These are phyloP conservation scores for Agrochola lychnidis DNA, from an alignment of 2,888 invertebrate species.

Conservation along the genomic window DNA sequence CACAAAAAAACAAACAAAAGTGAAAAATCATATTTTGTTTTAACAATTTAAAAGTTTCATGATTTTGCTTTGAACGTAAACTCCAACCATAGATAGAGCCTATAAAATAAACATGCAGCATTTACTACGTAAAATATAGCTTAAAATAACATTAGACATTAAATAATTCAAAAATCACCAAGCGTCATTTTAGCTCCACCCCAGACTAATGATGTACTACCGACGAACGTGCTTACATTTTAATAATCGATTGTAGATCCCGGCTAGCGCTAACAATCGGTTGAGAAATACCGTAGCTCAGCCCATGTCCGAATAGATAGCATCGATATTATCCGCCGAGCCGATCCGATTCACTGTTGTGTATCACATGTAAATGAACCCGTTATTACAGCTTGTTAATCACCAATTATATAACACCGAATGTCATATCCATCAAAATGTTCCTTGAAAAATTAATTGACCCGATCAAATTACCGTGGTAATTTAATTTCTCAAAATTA, in stretches of 20 bases:
- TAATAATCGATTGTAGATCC: slow-evolving; percentile 84
- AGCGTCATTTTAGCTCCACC: slow-evolving; percentile 75
- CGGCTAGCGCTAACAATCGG: slow-evolving; percentile 75
- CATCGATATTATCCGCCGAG: slow-evolving; percentile 68
- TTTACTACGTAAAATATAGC: not conserved
- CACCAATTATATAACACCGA: slow-evolving; percentile 40
- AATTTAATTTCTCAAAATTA: slow-evolving; percentile 47
- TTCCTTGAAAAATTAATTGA: slow-evolving; percentile 37
- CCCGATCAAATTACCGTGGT: slow-evolving; percentile 25
- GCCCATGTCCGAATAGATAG: slow-evolving; percentile 71
- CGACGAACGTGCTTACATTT: slow-evolving; percentile 82
- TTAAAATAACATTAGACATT: not conserved
- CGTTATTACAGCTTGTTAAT: slow-evolving; percentile 39
- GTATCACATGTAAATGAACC: slow-evolving; percentile 54
- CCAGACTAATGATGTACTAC: slow-evolving; percentile 80
- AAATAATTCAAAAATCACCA: not conserved
- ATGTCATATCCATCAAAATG: slow-evolving; percentile 23
- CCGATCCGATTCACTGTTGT: slow-evolving; percentile 57
- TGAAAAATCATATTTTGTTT: not conserved
- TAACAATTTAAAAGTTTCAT: not conserved
- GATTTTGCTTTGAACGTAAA: not conserved
- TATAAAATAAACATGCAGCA: not conserved
- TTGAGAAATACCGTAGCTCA: slow-evolving; percentile 77
- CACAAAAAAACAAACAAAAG: not conserved
- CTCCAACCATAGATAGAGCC: not conserved